Evolutionary conservation across 2,113 vertebrate species (phyloP).

Genomic region (Hemiprocne comata): DNA sequence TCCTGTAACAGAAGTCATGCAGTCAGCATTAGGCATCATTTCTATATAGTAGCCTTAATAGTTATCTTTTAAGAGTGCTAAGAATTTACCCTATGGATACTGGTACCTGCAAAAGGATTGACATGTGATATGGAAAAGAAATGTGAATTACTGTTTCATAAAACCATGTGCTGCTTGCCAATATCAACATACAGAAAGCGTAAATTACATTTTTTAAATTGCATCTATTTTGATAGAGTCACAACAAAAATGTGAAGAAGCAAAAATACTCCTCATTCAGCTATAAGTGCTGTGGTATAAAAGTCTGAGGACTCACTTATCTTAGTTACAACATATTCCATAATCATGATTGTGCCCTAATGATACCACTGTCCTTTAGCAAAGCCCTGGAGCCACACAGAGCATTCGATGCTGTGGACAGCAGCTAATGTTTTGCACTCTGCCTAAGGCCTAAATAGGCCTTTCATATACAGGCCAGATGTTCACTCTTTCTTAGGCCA

Average conservation of each 20-base stretch:
- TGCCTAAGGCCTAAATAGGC: conserved; percentile 64
- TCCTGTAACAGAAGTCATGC: neutral
- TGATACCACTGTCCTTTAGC: conserved; percentile 72
- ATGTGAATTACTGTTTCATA: neutral
- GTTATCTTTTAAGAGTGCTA: neutral
- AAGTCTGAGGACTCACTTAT: conserved; percentile 31
- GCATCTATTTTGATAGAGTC: neutral
- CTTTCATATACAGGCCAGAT: conserved; percentile 78
- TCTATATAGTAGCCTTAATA: neutral
- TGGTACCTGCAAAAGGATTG: neutral
- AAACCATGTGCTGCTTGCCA: neutral
- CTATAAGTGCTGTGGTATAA: neutral
- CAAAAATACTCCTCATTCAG: neutral
- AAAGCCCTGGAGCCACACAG: conserved; percentile 62
- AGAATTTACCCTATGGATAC: neutral
- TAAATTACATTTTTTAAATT: neutral
- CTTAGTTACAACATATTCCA: conserved; percentile 19
- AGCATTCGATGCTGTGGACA: conserved; percentile 50
- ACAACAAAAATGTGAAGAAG: neutral
- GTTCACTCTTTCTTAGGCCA: conserved; percentile 79
- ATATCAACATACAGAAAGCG: neutral
- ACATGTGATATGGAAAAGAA: neutral
- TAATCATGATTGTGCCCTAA: conserved; percentile 50
- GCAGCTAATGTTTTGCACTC: conserved; percentile 50
- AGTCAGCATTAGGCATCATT: neutral